These are phyloP conservation scores for Poecile montanus DNA, from an alignment of 2,797 vertebrate species.

Conservation along the genomic window DNA sequence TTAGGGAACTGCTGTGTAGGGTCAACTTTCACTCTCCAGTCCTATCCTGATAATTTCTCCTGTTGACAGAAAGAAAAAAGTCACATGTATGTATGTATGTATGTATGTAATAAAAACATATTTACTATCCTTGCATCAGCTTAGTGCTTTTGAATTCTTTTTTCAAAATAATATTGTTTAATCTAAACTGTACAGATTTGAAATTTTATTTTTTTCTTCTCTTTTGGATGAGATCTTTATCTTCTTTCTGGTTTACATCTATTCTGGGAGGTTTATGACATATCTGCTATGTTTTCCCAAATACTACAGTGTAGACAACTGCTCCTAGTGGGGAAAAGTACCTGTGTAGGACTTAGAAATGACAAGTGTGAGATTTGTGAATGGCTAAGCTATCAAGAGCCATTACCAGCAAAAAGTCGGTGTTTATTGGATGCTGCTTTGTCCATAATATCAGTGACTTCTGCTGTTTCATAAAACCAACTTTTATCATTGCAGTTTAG, in stretches of 20 bases:
- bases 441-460: not conserved
- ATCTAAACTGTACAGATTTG: not conserved
- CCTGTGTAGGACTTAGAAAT: not conserved
- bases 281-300: not conserved
- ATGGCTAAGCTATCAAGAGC: not conserved
- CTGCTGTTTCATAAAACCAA: not conserved
- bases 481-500: not conserved
- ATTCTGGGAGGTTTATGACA: not conserved
- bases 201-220: not conserved
- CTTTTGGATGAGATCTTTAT: not conserved
- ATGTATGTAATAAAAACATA: not conserved
- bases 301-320: not conserved
- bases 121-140: not conserved
- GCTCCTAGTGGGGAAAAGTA: not conserved
- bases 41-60: not conserved
- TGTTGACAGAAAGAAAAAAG: not conserved
- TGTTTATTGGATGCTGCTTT: not conserved
- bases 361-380: not conserved
- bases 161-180: not conserved
- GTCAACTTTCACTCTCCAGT: not conserved
- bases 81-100: accelerated
- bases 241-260: not conserved
- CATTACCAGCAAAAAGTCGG: not conserved
- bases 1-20: not conserved
- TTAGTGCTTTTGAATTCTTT: not conserved